phyloP scores from a whole-genome alignment of 2,113 vertebrate species.

The Rhynchopsitta pachyrhyncha region DNA sequence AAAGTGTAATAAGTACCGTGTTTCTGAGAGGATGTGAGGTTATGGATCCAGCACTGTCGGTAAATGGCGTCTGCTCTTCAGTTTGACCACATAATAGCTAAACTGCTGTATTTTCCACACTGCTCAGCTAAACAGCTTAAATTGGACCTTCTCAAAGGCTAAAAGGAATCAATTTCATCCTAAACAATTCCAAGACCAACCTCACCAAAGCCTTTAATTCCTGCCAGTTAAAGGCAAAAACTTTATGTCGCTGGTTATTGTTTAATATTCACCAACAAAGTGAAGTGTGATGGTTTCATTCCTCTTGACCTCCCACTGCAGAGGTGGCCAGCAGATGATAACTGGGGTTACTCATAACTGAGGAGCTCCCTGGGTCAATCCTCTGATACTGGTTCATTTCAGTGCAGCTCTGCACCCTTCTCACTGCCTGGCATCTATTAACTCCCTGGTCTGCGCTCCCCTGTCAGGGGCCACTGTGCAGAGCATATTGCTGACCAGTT shows the following conservation, averaged over 20 bases:
- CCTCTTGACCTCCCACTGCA: not conserved
- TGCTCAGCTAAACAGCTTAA: constrained; percentile 63
- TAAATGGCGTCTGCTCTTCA: constrained; percentile 4
- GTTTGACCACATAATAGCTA: constrained; percentile 59
- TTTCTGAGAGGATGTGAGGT: constrained; percentile 46
- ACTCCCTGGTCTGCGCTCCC: not conserved
- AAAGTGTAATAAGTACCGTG: not conserved
- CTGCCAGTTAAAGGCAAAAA: constrained; percentile 14
- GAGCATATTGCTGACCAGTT: constrained; percentile 27
- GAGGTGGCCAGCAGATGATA: not conserved
- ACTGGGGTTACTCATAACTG: not conserved
- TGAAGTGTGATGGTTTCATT: not conserved
- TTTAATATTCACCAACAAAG: not conserved
- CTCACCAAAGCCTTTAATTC: constrained; percentile 39
- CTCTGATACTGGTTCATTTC: not conserved
- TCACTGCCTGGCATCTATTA: constrained; percentile 11
- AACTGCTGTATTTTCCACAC: constrained; percentile 51
- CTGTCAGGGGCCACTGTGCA: not conserved
- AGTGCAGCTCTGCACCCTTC: not conserved
- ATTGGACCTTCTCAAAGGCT: constrained; percentile 25
- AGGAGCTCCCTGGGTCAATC: not conserved
- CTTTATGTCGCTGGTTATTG: not conserved
- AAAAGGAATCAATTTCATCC: constrained; percentile 48
- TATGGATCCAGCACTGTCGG: not conserved
- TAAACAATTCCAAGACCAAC: constrained; percentile 49